These are phyloP conservation scores for Phyllotis vaccarum DNA, from an alignment of 2,797 vertebrate genomes.

Conservation along the genomic window DNA sequence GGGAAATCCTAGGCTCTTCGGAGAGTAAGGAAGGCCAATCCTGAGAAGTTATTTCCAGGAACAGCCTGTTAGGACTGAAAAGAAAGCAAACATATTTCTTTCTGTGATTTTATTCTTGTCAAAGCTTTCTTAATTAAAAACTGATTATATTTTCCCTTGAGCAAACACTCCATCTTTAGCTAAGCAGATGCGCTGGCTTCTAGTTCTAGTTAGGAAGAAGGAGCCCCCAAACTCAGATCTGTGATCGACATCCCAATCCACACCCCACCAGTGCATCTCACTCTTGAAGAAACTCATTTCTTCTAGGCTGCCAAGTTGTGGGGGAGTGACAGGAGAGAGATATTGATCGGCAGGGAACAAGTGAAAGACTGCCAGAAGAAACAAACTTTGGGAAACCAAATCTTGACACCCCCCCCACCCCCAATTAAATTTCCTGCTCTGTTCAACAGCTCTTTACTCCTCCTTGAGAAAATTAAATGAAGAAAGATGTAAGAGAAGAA, in stretches of 20 bases:
- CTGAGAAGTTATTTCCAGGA: neutral
- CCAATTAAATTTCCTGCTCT: neutral
- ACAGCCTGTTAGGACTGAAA: neutral
- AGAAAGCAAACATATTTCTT: conserved; percentile 51
- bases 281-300: conserved; percentile 42
- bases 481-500: neutral
- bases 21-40: neutral
- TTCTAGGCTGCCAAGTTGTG: conserved; percentile 35
- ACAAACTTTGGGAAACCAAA: conserved; percentile 64
- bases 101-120: conserved; percentile 63
- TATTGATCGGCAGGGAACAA: conserved; percentile 67
- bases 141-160: conserved; percentile 46
- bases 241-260: neutral
- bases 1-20: neutral
- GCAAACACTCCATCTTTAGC: conserved; percentile 66
- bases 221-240: conserved; percentile 15
- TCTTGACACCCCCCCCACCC: conserved; percentile 13
- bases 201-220: neutral
- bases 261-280: neutral
- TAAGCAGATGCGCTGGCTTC: neutral
- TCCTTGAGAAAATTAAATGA: conserved; percentile 15
- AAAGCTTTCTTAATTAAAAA: conserved; percentile 71
- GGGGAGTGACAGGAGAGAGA: conserved; percentile 42
- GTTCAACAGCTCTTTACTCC: conserved; percentile 22
- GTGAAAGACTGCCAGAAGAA: conserved; percentile 64